phyloP scores from a whole-genome alignment of 2,888 invertebrate species.

The Saturnia pavonia region DNA sequence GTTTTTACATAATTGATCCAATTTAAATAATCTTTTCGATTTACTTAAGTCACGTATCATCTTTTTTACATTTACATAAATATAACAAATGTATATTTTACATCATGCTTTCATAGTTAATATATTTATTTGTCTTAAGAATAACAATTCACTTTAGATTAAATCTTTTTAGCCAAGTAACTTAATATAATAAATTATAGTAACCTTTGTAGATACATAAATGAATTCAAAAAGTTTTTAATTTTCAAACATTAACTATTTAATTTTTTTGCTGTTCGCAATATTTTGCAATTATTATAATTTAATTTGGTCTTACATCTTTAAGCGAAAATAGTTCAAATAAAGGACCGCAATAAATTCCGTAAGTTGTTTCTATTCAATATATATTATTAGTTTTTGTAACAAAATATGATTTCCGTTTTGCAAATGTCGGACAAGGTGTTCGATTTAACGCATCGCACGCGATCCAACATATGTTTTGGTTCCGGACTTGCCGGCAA shows the following conservation, averaged over 20 bases:
- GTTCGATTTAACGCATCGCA: conserved; percentile 52
- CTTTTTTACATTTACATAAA: too few relatives aligned
- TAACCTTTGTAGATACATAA: background rate
- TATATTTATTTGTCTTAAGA: too few relatives aligned
- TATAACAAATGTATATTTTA: too few relatives aligned
- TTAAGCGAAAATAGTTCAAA: background rate
- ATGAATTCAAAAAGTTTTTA: background rate
- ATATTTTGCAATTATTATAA: background rate
- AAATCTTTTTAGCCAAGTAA: too few relatives aligned
- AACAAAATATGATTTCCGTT: conserved; percentile 22
- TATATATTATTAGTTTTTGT: background rate
- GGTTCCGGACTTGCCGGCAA: conserved; percentile 19
- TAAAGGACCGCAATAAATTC: background rate
- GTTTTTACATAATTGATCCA: too few relatives aligned
- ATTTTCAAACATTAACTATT: background rate
- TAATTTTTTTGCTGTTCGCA: background rate
- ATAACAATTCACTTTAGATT: too few relatives aligned
- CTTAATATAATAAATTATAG: background rate
- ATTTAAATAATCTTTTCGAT: too few relatives aligned
- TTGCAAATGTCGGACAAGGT: conserved; percentile 72
- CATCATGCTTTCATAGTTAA: too few relatives aligned
- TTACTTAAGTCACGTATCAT: too few relatives aligned
- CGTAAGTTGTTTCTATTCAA: background rate
- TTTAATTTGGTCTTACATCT: background rate
- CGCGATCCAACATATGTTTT: conserved; percentile 62